These are phyloP conservation scores for Ptychochromis oligacanthus DNA, from an alignment of 2,113 vertebrate species.

Conservation along the genomic window DNA sequence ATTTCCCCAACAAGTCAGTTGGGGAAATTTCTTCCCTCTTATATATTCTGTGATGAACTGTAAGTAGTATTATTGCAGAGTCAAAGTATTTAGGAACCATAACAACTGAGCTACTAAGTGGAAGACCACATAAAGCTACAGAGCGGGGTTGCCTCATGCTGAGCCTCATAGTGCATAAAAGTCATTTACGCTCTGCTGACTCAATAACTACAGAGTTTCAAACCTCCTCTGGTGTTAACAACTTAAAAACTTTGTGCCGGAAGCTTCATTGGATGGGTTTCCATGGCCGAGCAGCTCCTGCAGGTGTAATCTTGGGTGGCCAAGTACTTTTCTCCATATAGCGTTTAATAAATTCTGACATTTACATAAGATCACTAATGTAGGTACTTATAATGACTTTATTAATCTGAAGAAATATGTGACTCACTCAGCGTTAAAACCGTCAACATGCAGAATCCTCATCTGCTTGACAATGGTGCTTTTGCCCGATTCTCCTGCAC, in stretches of 20 bases:
- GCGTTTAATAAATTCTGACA: background rate
- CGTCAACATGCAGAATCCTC: constrained; percentile 97
- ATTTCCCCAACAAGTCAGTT: too few species aligned
- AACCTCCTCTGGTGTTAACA: background rate
- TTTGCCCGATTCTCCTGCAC: constrained; percentile 98
- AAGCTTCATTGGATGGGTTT: background rate
- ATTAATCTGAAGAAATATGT: background rate
- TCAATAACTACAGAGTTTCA: background rate
- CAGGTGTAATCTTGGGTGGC: background rate
- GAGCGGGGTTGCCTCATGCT: background rate
- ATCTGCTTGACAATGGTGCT: constrained; percentile 99
- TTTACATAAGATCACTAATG: background rate
- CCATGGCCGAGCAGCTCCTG: background rate
- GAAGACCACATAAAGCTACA: too few species aligned
- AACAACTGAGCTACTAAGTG: too few species aligned
- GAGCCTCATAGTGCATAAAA: background rate
- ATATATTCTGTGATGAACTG: too few species aligned
- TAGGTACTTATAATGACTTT: background rate
- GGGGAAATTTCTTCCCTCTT: too few species aligned
- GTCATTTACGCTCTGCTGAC: background rate
- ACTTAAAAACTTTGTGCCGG: background rate
- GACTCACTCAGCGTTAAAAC: constrained; percentile 97
- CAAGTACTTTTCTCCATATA: background rate
- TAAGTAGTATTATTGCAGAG: too few species aligned
- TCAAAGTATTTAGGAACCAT: too few species aligned